Percentiles rank a stretch among this genome's conserved stretches.
Conservation (phyloP, 1,140 invertebrate species). For the Nasonia giraulti region DNA sequence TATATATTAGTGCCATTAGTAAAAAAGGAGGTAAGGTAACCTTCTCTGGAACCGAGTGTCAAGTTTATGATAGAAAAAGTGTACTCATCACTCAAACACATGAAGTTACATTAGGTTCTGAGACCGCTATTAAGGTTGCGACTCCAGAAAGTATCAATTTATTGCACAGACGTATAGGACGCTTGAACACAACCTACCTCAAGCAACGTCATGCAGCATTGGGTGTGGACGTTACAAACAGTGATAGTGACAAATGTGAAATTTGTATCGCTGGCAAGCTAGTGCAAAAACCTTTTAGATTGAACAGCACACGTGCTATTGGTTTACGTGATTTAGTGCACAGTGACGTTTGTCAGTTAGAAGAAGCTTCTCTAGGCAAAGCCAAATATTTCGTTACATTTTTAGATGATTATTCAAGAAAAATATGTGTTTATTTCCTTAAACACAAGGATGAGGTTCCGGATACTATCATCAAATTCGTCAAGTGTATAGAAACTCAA, state of each 20-base stretch:
- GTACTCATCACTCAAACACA: too few relatives aligned
- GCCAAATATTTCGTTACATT: constrained; percentile 56
- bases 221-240: neutral
- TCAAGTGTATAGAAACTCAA: constrained; percentile 3
- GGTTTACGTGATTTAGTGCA: constrained; percentile 2
- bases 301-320: neutral
- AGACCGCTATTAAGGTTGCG: neutral
- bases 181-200: neutral
- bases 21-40: neutral
- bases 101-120: neutral
- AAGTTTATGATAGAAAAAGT: neutral
- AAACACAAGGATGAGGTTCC: constrained; percentile 30
- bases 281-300: neutral
- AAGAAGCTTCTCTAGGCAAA: constrained; percentile 43
- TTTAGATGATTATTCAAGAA: constrained; percentile 18
- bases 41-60: neutral
- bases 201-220: neutral
- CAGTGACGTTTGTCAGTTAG: constrained; percentile 26
- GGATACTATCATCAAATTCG: neutral
- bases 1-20: neutral
- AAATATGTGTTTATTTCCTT: constrained; percentile 32
- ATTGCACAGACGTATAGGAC: neutral
- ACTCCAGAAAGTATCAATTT: neutral
- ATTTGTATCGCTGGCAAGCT: constrained; percentile 3
- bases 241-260: neutral